Percentiles rank a stretch among this genome's conserved stretches.
phyloP scores from a whole-genome alignment of 2,888 invertebrate genomes.

The Patella caerulea region DNA sequence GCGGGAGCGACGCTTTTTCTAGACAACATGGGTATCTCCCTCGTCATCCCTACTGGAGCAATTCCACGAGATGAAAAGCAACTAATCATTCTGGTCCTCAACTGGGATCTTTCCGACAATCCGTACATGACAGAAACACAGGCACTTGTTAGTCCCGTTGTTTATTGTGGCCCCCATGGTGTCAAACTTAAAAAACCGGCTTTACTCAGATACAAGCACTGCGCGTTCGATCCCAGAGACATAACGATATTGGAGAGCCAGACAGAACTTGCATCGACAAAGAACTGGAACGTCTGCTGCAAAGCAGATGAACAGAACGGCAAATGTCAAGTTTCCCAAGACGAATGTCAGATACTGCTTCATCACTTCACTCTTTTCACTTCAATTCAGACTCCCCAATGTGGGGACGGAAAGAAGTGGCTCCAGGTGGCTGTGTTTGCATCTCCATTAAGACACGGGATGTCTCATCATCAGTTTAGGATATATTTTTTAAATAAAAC shows the following conservation, averaged over 20 bases:
- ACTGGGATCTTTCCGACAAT: constrained; percentile 53
- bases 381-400: constrained; percentile 41
- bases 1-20: constrained; percentile 43
- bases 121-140: constrained; percentile 42
- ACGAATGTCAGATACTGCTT: constrained; percentile 46
- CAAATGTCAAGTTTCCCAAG: constrained; percentile 31
- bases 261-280: constrained; percentile 40
- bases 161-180: constrained; percentile 54
- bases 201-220: constrained; percentile 45
- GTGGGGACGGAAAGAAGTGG: constrained; percentile 46
- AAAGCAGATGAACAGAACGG: constrained; percentile 13
- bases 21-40: constrained; percentile 53
- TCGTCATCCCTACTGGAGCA: constrained; percentile 47
- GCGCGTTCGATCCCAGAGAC: constrained; percentile 48
- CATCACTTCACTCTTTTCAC: constrained; percentile 48
- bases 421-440: constrained; percentile 52
- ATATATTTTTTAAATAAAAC: constrained; percentile 58
- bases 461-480: constrained; percentile 47
- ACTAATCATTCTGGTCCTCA: constrained; percentile 44
- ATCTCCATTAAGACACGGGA: constrained; percentile 37
- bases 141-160: constrained; percentile 52
- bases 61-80: constrained; percentile 34
- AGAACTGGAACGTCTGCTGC: constrained; percentile 41
- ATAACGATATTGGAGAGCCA: constrained; percentile 47
- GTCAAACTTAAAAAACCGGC: constrained; percentile 46